Evolutionary conservation across 2,888 invertebrate species (phyloP), one percentile per base, ranked within the genome.

Genomic region (Pollenia amentaria): DNA sequence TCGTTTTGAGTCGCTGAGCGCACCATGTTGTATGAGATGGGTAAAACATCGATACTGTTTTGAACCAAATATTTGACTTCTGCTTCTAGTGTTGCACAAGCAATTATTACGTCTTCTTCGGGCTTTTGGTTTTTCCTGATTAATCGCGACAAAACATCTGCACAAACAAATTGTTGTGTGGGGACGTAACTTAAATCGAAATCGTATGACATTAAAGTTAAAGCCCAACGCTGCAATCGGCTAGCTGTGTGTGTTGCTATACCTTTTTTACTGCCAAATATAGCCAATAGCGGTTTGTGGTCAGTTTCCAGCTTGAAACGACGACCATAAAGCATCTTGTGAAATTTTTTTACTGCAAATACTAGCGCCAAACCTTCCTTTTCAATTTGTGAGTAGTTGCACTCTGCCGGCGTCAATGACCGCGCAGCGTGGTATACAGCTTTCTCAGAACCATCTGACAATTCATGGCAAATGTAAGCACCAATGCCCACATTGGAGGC

Each of bases 271-370:
- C 85, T 77, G 1, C 90, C 89, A 70, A 94, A 91, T 60, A 93
- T 91, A 11, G 89, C 88, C 6, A 88, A 84, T 18, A 94, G 87
- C 3, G 94, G 93, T 76, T 92, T 89, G 80, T 93, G 92, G 84
- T 93, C 93, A 0, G 93, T 93, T 12, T 75, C 84, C 0, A 89
- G 78, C 18, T 62, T 72, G 79, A 87, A 82, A n/a, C 87, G 65
- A 29, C 88, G 60, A 0, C 87, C 84, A 78, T 85, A 88, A 14
- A 89, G 16, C 87, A 88, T 87, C 9, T 84, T 60, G 42, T 88
- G 88, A 80, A 89, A 88, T 44, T 82, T 88, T 14, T 46, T 86
- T 21, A 87, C 86, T 18, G 80, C 87, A 42, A 87, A 89, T 60
- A 88, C 81, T 46, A 89, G 55, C 0, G 80, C 76, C 6, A 88